Percentiles rank a stretch among this genome's conserved stretches.
phyloP scores from a whole-genome alignment of 2,113 vertebrate genomes.

The Cairina moschata region DNA sequence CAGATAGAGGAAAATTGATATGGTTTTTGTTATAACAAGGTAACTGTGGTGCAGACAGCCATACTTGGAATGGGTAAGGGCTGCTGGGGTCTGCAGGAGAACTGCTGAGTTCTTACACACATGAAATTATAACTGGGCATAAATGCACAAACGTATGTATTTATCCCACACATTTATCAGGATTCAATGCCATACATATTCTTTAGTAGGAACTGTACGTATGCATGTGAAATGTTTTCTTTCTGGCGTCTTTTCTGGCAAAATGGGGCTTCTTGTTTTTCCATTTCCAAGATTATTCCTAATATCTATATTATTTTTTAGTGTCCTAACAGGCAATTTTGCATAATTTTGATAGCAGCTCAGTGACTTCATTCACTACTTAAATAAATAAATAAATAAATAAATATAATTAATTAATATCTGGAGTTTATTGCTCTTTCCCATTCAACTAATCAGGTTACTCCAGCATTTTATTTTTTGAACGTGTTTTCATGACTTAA shows the following conservation, averaged over 20 bases:
- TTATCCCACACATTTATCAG: not conserved
- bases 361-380: not conserved
- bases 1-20: not conserved
- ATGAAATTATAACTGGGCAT: not conserved
- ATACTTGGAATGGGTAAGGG: not conserved
- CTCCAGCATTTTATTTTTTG: not conserved
- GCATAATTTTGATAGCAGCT: not conserved
- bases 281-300: not conserved
- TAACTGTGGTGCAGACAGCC: not conserved
- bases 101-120: not conserved
- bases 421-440: not conserved
- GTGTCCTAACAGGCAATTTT: not conserved
- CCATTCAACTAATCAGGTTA: not conserved
- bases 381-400: too few relatives aligned
- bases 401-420: too few relatives aligned
- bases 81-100: not conserved
- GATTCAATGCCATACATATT: rapidly evolving
- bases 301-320: not conserved
- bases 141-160: not conserved
- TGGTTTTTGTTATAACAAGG: not conserved
- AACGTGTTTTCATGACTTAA: not conserved
- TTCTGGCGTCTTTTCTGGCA: too few relatives aligned
- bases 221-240: not conserved
- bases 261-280: not conserved
- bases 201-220: not conserved